Percentiles rank a stretch among this genome's conserved stretches.
Evolutionary conservation across 2,113 vertebrate genomes (phyloP).

Genomic region (Stomatorhinus ivindoensis): DNA sequence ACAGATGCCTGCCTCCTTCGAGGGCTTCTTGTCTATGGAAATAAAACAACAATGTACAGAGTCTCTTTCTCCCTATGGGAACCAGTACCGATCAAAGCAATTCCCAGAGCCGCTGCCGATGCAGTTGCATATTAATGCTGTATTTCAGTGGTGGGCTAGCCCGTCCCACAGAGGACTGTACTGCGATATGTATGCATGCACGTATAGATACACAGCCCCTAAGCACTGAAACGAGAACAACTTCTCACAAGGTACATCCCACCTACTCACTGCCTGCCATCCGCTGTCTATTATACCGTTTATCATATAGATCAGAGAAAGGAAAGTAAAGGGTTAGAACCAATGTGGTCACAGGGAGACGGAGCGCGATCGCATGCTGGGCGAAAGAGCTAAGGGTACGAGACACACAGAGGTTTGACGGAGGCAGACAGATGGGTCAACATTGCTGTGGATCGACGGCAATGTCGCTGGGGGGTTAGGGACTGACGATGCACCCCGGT

Average conservation of each 20-base stretch:
- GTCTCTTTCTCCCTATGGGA: neutral
- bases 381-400: neutral
- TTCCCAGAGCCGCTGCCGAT: neutral
- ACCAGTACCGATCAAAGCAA: neutral
- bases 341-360: neutral
- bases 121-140: neutral
- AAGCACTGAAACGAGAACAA: neutral
- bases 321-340: neutral
- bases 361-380: neutral
- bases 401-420: neutral
- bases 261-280: neutral
- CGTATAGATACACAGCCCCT: neutral
- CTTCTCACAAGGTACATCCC: neutral
- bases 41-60: neutral
- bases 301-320: neutral
- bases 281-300: neutral
- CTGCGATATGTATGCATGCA: neutral
- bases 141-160: neutral
- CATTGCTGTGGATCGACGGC: slow-evolving; percentile 2
- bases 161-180: neutral
- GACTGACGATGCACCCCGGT: neutral
- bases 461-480: slow-evolving; percentile 3
- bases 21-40: neutral
- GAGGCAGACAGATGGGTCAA: neutral
- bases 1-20: neutral